A percentile compares a stretch with the other conserved stretches of the same genome.
Evolutionary conservation across 30 jellyfish, hydroid and myxozoan genomes (phyloP).

Genomic region (Chrysaora quinquecirrha): DNA sequence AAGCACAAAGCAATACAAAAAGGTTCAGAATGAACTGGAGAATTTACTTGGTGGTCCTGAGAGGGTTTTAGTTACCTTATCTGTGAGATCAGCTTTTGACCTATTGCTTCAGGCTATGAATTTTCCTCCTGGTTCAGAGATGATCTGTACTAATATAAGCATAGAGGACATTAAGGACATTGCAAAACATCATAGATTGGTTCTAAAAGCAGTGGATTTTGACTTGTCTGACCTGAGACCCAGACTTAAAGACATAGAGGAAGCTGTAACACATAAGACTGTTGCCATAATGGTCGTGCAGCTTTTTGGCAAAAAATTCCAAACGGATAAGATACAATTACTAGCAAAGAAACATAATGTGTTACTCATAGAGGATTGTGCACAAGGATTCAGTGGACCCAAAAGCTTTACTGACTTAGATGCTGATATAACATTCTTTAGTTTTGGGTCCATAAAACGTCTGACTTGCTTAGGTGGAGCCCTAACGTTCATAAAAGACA

Average conservation of each 20-base stretch:
- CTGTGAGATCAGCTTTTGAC: conserved; percentile 67
- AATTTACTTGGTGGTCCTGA: conserved; percentile 67
- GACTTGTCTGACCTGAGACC: conserved; percentile 45
- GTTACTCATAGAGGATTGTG: conserved; percentile 72
- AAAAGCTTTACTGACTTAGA: conserved; percentile 1
- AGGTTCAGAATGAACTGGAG: conserved; percentile 35
- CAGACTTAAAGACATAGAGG: conserved; percentile 27
- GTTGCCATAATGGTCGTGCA: conserved; percentile 63
- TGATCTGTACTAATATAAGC: conserved; percentile 51
- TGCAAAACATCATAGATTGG: conserved; percentile 63
- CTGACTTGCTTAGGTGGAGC: conserved; percentile 77
- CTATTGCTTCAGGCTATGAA: conserved; percentile 54
- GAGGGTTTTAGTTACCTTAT: conserved; percentile 37
- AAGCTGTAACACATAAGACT: conserved; percentile 32
- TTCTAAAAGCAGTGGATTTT: conserved; percentile 51
- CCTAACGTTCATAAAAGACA: conserved; percentile 10
- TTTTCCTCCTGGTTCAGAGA: conserved; percentile 59
- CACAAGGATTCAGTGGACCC: conserved; percentile 67
- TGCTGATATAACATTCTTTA: conserved; percentile 59
- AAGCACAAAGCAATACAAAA: conserved; percentile 7
- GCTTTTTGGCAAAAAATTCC: conserved; percentile 60
- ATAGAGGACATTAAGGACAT: conserved; percentile 53
- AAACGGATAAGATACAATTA: not conserved
- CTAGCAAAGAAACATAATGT: conserved; percentile 51
- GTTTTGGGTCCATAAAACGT: conserved; percentile 66